A percentile compares a stretch with the other conserved stretches of the same genome.
Evolutionary conservation across 2,888 invertebrate genomes (phyloP).

Genomic region (Ophonus ardosiacus): DNA sequence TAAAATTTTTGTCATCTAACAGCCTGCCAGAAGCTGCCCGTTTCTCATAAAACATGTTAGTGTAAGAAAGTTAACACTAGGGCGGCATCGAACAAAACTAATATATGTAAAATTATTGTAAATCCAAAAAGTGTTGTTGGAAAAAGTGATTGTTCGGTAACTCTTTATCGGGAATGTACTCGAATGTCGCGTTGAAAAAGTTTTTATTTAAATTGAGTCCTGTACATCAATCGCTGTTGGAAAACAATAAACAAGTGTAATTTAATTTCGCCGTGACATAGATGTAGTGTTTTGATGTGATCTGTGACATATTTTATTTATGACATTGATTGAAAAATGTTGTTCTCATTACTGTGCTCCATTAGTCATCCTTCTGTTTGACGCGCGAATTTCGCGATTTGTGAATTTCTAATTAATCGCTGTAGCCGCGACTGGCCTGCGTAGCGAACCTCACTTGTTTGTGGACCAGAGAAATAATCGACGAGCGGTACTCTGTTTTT

Average conservation of each 20-base stretch:
- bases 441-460: conserved; percentile 8
- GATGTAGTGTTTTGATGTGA: conserved; percentile 66
- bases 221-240: conserved; percentile 60
- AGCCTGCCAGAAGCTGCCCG: too few relatives aligned
- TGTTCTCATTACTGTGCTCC: conserved; percentile 66
- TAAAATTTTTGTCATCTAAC: too few relatives aligned
- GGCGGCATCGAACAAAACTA: too few relatives aligned
- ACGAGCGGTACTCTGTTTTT: background rate
- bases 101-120: background rate
- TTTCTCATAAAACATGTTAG: too few relatives aligned
- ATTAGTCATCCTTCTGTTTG: conserved; percentile 62
- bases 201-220: conserved; percentile 54
- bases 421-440: conserved; percentile 38
- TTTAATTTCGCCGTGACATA: conserved; percentile 63
- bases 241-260: conserved; percentile 64
- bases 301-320: conserved; percentile 70
- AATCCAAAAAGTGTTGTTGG: background rate
- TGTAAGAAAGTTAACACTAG: too few relatives aligned
- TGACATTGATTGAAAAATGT: conserved; percentile 70
- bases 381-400: conserved; percentile 53
- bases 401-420: conserved; percentile 61
- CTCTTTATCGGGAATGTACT: background rate
- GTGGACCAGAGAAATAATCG: conserved; percentile 14
- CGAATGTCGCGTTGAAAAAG: conserved; percentile 33
- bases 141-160: background rate